phyloP scores from a whole-genome alignment of 2,888 invertebrate species.

The Nemurella pictetii region DNA sequence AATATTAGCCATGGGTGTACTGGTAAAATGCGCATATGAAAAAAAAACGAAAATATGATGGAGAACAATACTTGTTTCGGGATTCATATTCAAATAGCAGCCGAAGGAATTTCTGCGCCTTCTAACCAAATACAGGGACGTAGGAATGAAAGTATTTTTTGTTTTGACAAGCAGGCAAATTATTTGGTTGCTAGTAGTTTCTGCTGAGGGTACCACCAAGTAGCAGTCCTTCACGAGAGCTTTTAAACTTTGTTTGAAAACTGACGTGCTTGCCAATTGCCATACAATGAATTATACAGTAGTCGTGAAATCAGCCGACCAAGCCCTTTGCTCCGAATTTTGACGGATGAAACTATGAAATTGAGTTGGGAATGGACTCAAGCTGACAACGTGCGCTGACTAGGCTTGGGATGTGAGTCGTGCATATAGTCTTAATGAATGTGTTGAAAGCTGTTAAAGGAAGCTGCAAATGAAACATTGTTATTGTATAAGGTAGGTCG shows the following conservation, averaged over 20 bases:
- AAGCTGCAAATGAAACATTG: not conserved
- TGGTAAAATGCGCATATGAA: too few species aligned
- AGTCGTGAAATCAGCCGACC: not conserved
- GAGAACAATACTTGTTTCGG: not conserved
- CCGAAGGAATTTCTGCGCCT: not conserved
- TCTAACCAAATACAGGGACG: not conserved
- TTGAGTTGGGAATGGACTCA: too few species aligned
- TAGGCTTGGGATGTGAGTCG: too few species aligned
- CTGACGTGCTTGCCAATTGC: not conserved
- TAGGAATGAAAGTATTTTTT: not conserved
- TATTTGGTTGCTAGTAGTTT: too few species aligned
- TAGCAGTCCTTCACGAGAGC: not conserved
- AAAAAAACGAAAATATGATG: too few species aligned
- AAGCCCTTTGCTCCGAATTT: not conserved
- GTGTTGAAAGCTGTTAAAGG: not conserved
- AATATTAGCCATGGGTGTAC: not conserved
- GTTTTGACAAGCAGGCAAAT: not conserved
- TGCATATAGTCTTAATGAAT: not conserved
- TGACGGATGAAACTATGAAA: too few species aligned
- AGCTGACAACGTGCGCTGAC: too few species aligned
- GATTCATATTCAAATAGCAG: not conserved
- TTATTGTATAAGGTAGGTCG: not conserved
- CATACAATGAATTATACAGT: not conserved
- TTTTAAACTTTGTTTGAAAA: not conserved
- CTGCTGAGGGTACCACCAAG: too few species aligned